Percentiles rank a stretch among this genome's conserved stretches.
Conservation (phyloP, 2,113 vertebrate genomes). For the Euleptes europaea region DNA sequence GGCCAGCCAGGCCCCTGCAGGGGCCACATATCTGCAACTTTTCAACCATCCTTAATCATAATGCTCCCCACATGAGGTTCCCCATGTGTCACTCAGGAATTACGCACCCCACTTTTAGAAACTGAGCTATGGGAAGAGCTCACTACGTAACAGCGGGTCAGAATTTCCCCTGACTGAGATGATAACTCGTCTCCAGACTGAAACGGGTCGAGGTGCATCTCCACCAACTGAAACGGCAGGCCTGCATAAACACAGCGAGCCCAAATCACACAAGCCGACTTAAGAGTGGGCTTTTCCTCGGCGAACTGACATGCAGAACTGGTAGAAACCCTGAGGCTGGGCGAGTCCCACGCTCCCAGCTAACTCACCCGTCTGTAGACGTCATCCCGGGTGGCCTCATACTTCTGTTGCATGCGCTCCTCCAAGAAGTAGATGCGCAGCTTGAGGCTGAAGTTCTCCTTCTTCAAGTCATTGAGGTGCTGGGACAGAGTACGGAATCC, state of each 20-base stretch:
- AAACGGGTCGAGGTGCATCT: not conserved
- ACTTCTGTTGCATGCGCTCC: conserved; percentile 93
- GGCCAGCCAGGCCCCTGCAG: not conserved
- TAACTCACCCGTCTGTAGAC: conserved; percentile 87
- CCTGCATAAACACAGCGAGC: not conserved
- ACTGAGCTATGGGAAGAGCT: not conserved
- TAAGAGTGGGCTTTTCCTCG: not conserved
- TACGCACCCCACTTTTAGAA: not conserved
- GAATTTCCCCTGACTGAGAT: not conserved
- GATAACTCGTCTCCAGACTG: not conserved
- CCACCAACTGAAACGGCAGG: no score
- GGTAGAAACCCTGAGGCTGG: not conserved
- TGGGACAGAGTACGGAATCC: conserved; percentile 95
- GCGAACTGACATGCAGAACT: not conserved
- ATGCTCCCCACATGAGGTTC: not conserved
- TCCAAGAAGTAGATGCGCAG: conserved; percentile 98
- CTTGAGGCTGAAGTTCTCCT: conserved; percentile 99
- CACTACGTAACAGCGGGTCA: no score
- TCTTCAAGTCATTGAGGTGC: conserved; percentile 98
- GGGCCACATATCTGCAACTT: not conserved
- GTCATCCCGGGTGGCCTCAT: conserved; percentile 84
- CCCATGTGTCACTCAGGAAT: not conserved
- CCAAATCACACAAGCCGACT: not conserved
- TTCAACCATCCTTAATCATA: not conserved
- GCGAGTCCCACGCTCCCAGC: fast-evolving